These are phyloP conservation scores for Macrobrachium rosenbergii DNA, from an alignment of 1,140 invertebrate species.

Conservation along the genomic window DNA sequence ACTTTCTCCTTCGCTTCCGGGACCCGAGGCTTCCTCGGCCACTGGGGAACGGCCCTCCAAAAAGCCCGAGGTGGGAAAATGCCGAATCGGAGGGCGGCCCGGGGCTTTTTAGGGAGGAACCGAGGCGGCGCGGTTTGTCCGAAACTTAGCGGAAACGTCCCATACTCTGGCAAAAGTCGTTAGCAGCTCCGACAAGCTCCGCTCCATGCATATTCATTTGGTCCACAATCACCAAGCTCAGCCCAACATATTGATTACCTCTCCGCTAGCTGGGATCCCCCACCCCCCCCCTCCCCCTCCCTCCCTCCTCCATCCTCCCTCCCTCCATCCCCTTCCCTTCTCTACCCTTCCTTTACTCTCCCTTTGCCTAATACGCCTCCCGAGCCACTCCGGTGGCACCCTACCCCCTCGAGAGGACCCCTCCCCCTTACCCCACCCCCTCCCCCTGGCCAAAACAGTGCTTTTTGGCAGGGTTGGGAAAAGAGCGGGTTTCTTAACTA, in stretches of 20 bases:
- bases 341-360: too few species aligned
- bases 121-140: background rate
- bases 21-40: too few species aligned
- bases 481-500: too few species aligned
- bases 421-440: too few species aligned
- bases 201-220: slow-evolving; percentile 58
- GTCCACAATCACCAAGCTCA: slow-evolving; percentile 58
- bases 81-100: background rate
- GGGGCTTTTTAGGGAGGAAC: background rate
- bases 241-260: slow-evolving; percentile 58
- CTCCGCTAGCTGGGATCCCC: background rate
- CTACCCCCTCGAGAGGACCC: too few species aligned
- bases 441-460: background rate
- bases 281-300: background rate
- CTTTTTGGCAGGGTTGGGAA: too few species aligned
- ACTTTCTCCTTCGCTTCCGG: background rate
- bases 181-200: slow-evolving; percentile 44
- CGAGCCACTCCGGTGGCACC: too few species aligned
- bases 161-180: slow-evolving; percentile 27
- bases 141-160: background rate
- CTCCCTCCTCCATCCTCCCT: background rate
- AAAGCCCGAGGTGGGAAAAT: background rate
- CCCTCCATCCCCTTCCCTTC: background rate
- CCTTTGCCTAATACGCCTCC: too few species aligned
- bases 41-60: background rate